Base-by-base conservation (phyloP, 2,113 vertebrate genomes). In the Myrmecophaga tridactyla region DNA sequence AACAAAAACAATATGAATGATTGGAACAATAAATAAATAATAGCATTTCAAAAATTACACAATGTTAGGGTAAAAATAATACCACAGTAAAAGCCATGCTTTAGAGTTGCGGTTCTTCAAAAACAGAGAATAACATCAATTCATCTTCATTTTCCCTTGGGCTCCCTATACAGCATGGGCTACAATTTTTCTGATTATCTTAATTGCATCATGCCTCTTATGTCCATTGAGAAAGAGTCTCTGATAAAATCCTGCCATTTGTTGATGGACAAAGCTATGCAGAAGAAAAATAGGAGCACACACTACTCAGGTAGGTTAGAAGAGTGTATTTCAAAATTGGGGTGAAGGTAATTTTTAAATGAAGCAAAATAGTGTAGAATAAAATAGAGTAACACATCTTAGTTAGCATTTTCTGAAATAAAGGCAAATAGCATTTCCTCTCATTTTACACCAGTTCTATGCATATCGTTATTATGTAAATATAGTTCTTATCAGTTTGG, bases 191-290 rank as follows among this genome's bases (percentile, higher is more conserved):
- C 7, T 53, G 1, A 39, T 51, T 31, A 67, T 29, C 23, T 20
- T 21, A 12, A 36, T 81, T 91, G n/a, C 58, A 62, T 92, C 18
- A 51, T 56, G 2, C 11, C 51, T 46, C 20, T 58, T 53, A 73
- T n/a, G 78, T 58, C 95, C 41, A 83, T 23, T 70, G 84, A 92
- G 92, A 94, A 6, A 89, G 3, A 86, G 36, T 36, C 11, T 53
- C 15, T 73, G 58, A 91, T 46, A 97, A 91, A 92, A 76, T 23
- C 39, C 21, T 7, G 7, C n/a, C n/a, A n/a, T n/a, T n/a, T n/a
- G n/a, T n/a, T n/a, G n/a, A n/a, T n/a, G n/a, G n/a, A n/a, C n/a
- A n/a, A n/a, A n/a, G n/a, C n/a, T n/a, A n/a, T n/a, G n/a, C n/a
- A n/a, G n/a, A n/a, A n/a, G n/a, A n/a, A n/a, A n/a, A n/a, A n/a